Evolutionary conservation across 2,797 vertebrate species (phyloP).

Genomic region (Picus viridis): DNA sequence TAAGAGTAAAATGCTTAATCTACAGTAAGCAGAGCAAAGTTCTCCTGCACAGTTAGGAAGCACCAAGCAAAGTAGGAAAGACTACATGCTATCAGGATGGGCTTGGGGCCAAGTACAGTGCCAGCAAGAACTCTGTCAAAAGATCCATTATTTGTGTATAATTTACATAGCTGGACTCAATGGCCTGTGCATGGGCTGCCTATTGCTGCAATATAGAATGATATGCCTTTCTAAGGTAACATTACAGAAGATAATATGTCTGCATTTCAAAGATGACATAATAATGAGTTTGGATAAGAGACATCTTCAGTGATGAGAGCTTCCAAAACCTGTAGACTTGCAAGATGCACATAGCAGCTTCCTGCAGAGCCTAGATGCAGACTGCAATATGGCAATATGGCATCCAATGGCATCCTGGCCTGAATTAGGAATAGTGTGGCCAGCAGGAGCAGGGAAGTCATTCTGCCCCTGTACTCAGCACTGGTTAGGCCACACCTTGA

Average conservation of each 20-base stretch:
- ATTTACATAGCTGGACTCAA: background rate
- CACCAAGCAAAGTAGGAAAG: background rate
- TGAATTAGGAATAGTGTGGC: too few relatives aligned
- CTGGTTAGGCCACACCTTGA: too few relatives aligned
- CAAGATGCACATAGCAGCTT: background rate
- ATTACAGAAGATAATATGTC: background rate
- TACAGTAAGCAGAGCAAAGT: background rate
- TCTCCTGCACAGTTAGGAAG: background rate
- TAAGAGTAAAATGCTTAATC: background rate
- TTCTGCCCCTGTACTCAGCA: too few relatives aligned
- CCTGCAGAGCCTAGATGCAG: background rate
- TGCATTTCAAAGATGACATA: background rate
- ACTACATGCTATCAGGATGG: background rate
- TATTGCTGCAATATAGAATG: background rate
- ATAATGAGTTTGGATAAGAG: background rate
- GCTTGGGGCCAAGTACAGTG: background rate
- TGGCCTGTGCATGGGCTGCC: background rate
- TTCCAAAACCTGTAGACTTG: background rate
- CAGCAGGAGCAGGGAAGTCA: too few relatives aligned
- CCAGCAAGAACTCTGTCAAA: background rate
- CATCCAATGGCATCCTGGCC: too few relatives aligned
- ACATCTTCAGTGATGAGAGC: background rate
- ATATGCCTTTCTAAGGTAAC: background rate
- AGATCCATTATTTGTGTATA: background rate
- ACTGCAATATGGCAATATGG: background rate